These are phyloP conservation scores for Poeciliopsis presidionis DNA, from an alignment of 2,797 vertebrate species.

Conservation along the genomic window DNA sequence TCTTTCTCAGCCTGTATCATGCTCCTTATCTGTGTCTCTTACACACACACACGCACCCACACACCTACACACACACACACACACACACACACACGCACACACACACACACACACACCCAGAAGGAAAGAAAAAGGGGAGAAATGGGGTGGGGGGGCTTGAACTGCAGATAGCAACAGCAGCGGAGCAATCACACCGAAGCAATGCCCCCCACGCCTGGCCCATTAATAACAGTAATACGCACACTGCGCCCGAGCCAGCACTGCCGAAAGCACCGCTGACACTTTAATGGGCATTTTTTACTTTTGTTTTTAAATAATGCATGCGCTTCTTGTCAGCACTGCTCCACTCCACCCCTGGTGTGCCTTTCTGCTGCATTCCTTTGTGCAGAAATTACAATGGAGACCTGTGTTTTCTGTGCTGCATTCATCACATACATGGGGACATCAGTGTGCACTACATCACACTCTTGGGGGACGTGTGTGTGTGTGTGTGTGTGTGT, in stretches of 20 bases:
- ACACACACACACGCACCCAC: constrained; percentile 13
- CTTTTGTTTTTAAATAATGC: constrained; percentile 82
- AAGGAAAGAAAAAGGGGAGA: constrained; percentile 25
- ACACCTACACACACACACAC: constrained; percentile 5
- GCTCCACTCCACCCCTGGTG: constrained; percentile 62
- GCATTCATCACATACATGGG: constrained; percentile 66
- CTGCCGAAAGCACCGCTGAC: constrained; percentile 75
- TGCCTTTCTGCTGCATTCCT: constrained; percentile 63
- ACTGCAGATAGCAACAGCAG: constrained; percentile 66
- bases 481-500: constrained; percentile 13
- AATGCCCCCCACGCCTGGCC: constrained; percentile 72
- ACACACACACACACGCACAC: constrained; percentile 20
- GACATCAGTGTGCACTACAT: constrained; percentile 57
- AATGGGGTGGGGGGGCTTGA: constrained; percentile 41
- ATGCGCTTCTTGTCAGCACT: constrained; percentile 77
- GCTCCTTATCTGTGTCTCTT: constrained; percentile 64
- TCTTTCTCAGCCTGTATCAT: constrained; percentile 61
- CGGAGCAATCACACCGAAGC: constrained; percentile 69
- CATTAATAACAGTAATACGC: constrained; percentile 79
- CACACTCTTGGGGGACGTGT: constrained; percentile 60
- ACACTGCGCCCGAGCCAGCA: constrained; percentile 65
- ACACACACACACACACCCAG: constrained; percentile 5
- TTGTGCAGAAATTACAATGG: constrained; percentile 72
- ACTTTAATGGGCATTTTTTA: constrained; percentile 81
- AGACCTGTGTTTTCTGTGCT: constrained; percentile 63